phyloP scores from a whole-genome alignment of 2,888 invertebrate species.

The Dynastes tityus region DNA sequence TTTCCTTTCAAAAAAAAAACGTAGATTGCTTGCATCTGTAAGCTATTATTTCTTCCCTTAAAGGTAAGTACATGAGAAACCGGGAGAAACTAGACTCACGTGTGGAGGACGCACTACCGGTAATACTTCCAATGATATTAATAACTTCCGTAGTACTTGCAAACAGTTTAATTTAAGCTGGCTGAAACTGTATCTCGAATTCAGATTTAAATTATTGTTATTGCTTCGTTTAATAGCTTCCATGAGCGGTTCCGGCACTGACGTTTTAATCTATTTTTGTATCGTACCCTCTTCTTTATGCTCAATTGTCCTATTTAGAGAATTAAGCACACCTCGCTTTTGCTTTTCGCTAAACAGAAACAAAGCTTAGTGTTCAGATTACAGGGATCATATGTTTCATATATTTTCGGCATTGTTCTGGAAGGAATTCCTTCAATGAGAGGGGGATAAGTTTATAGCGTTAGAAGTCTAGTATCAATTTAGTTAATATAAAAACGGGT shows the following conservation, averaged over 20 bases:
- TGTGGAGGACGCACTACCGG: constrained; percentile 53
- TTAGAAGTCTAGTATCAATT: too few relatives aligned
- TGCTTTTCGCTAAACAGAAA: neutral
- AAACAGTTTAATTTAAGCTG: constrained; percentile 60
- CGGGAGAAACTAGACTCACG: constrained; percentile 53
- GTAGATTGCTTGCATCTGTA: constrained; percentile 22
- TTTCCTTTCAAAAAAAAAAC: neutral
- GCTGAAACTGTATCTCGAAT: constrained; percentile 59
- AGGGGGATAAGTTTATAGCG: too few relatives aligned
- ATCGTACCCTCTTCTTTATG: constrained; percentile 28
- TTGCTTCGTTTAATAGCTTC: constrained; percentile 57
- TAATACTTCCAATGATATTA: constrained; percentile 58
- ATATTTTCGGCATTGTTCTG: neutral
- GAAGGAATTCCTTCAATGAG: neutral
- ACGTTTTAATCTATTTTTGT: constrained; percentile 51
- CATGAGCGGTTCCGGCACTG: constrained; percentile 45
- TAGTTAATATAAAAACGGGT: neutral
- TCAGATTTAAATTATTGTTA: constrained; percentile 61
- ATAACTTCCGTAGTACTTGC: constrained; percentile 59
- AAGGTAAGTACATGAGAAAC: constrained; percentile 47
- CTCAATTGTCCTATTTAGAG: constrained; percentile 40
- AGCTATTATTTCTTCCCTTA: constrained; percentile 11
- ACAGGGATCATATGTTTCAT: neutral
- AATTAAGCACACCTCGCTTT: constrained; percentile 22
- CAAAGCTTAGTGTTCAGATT: constrained; percentile 2